These are phyloP conservation scores for Pantherophis guttatus DNA, from an alignment of 2,113 vertebrate genomes.

Conservation along the genomic window DNA sequence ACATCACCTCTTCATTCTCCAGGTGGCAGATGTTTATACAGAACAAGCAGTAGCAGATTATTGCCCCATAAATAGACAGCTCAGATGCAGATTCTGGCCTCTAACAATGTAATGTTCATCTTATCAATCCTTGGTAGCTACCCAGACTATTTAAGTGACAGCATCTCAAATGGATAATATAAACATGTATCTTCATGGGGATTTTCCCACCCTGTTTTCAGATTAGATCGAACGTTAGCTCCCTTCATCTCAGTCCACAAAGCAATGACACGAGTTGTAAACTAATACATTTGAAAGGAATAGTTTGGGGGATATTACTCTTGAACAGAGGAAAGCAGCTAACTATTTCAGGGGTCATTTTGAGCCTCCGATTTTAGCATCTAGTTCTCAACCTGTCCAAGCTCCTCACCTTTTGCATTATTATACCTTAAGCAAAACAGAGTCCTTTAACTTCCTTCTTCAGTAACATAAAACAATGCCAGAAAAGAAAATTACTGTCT, in stretches of 20 bases:
- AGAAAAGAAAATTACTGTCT: not conserved
- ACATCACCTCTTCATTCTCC: not conserved
- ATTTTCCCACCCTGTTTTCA: not conserved
- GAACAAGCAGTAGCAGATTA: not conserved
- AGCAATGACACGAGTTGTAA: not conserved
- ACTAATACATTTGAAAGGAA: not conserved
- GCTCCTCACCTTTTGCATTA: not conserved
- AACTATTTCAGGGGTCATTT: not conserved
- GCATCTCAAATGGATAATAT: not conserved
- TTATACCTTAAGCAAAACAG: not conserved
- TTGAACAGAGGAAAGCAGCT: not conserved
- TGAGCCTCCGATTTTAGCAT: not conserved
- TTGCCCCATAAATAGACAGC: not conserved
- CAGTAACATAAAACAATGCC: not conserved
- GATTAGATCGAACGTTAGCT: not conserved
- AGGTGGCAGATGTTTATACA: not conserved
- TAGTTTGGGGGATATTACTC: not conserved
- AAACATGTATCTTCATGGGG: not conserved
- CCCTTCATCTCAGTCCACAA: not conserved
- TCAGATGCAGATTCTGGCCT: not conserved
- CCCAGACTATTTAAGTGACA: not conserved
- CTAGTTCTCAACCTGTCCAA: not conserved
- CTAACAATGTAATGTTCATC: slow-evolving; percentile 2
- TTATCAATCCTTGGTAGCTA: not conserved
- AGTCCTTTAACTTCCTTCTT: not conserved